These are phyloP conservation scores for Heteractis magnifica DNA, from an alignment of 92 coral and sea anemone species.

Conservation along the genomic window DNA sequence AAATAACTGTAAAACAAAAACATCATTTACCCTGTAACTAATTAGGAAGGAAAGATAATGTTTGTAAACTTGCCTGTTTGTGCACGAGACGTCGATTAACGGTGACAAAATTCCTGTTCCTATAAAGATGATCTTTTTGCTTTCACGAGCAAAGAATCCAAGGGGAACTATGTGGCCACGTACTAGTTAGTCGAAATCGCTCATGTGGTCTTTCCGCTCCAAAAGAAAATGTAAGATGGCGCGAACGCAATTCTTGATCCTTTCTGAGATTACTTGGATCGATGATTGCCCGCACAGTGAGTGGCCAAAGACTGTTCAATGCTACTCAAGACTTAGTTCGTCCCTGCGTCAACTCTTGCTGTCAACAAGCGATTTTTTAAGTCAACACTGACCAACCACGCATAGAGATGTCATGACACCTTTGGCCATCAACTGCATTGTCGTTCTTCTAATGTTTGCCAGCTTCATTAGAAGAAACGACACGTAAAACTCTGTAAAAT, in stretches of 20 bases:
- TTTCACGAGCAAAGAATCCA: background rate
- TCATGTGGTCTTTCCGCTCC: too few species aligned
- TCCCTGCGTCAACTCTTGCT: background rate
- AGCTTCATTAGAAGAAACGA: background rate
- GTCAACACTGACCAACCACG: background rate
- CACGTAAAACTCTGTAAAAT: background rate
- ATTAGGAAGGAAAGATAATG: too few species aligned
- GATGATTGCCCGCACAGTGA: background rate
- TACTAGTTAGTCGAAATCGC: too few species aligned
- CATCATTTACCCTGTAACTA: too few species aligned
- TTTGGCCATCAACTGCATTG: background rate
- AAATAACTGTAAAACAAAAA: too few species aligned
- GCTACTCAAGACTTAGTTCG: background rate
- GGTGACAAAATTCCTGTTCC: background rate
- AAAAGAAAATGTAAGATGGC: too few species aligned
- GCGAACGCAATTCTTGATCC: background rate
- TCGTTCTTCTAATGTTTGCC: background rate
- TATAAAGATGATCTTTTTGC: background rate
- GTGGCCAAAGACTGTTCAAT: background rate
- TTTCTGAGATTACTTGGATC: background rate
- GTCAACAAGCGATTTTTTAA: conserved; percentile 1
- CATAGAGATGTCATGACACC: background rate
- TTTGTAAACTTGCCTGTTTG: too few species aligned
- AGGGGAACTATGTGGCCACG: too few species aligned
- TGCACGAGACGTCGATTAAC: too few species aligned